Conservation (phyloP, 2,797 vertebrate species). For the Myotis findleyi region DNA sequence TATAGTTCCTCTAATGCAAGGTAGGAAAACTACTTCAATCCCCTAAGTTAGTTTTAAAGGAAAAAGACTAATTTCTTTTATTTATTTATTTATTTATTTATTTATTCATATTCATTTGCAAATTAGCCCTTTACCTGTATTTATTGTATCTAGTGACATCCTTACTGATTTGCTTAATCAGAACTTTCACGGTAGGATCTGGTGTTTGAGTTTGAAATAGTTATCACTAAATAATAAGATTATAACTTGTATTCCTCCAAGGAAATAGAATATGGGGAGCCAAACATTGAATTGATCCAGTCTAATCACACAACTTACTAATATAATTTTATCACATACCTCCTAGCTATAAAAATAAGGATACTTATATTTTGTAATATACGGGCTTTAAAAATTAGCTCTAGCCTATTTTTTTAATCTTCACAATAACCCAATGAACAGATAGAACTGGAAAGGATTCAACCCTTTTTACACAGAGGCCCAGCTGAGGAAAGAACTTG, state of each 20-base stretch:
- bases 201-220: neutral
- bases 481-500: neutral
- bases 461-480: neutral
- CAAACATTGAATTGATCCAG: neutral
- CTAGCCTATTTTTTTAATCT: neutral
- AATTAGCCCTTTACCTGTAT: neutral
- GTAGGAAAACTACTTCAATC: neutral
- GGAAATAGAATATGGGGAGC: neutral
- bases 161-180: neutral
- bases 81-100: neutral
- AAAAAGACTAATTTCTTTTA: neutral
- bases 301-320: neutral
- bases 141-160: neutral
- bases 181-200: neutral
- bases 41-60: constrained; percentile 44
- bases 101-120: neutral
- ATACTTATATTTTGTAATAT: neutral
- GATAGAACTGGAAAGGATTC: neutral
- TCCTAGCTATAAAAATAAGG: neutral
- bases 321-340: neutral
- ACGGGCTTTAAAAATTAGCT: neutral
- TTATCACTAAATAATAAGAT: neutral
- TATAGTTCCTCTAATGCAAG: neutral
- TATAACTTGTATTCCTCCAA: neutral
- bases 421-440: neutral